Base-by-base conservation (phyloP, 2,797 vertebrate species). In the Leuciscus waleckii region DNA sequence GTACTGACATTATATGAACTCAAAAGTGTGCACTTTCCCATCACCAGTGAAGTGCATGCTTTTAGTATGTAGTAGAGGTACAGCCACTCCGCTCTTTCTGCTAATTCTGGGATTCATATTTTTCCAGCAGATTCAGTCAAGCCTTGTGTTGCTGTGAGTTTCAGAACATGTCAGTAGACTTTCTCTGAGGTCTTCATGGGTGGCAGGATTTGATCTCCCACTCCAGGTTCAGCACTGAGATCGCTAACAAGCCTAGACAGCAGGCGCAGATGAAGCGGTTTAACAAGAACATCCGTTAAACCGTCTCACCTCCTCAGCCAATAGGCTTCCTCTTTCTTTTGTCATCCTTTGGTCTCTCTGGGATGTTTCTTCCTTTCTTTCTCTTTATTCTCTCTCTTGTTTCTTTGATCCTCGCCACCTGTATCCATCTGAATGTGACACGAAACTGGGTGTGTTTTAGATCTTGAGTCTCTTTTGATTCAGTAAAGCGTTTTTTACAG, bases 141-240 rank as follows among this genome's bases (percentile, higher is more conserved):
- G 13, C 3, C 37, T 32, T 46, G n/a, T 74, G 14, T 61, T 19
- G 51, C 41, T 8, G n/a, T 73, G 54, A 29, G 23, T 58, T 43
- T 54, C 16, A 29, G 68, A 81, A 35, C 11, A 32, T 73, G 13
- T 63, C 54, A 46, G 26, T 21, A 23, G 69, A 49, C 21, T 4
- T 46, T 83, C n/a, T 73, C 70, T 2, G 29, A 75, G 70, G 70
- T 75, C 54, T 83, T 82, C 58, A 83, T 75, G 81, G 70, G 56
- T 65, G 81, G 81, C 70, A 65, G 39, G 70, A 29, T 83, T 83
- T 83, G 70, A 83, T 75, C 70, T 75, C 63, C 29, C 39, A 1
- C 13, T 61, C 35, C 10, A 21, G 75, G 56, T 73, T 83, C 70
- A 74, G 56, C 4, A 1, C 35, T 43, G 68, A 82, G 39, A 46